phyloP scores from a whole-genome alignment of 2,113 vertebrate species.

The Loxodonta africana region DNA sequence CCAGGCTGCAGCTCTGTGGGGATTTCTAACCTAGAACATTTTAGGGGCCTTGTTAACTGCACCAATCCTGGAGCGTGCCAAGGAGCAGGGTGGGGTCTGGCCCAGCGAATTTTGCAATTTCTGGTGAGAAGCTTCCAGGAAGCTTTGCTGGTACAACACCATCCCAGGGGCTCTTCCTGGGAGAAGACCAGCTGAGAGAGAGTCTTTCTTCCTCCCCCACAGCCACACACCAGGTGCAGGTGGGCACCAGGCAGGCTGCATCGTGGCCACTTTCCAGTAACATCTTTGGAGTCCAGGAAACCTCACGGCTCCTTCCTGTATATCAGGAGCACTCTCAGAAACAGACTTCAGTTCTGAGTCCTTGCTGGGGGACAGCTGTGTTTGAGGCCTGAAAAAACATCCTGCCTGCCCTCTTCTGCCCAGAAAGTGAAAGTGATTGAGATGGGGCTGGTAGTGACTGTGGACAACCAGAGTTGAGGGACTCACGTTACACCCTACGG shows the following conservation, averaged over 20 bases:
- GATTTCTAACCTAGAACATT: background rate
- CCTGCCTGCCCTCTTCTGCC: background rate
- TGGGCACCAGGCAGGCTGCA: background rate
- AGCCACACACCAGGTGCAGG: background rate
- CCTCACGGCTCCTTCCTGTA: background rate
- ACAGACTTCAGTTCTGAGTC: background rate
- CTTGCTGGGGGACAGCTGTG: background rate
- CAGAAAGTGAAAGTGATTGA: background rate
- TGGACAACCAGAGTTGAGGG: background rate
- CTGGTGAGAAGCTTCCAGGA: background rate
- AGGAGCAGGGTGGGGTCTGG: background rate
- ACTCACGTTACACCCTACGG: background rate
- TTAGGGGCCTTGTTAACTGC: too few relatives aligned
- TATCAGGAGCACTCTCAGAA: background rate
- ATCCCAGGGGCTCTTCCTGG: background rate
- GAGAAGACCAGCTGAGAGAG: background rate
- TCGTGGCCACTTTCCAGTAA: background rate
- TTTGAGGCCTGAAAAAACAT: background rate
- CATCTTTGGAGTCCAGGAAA: background rate
- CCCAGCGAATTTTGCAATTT: background rate
- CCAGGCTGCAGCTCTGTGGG: accelerated
- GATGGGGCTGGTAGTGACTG: background rate
- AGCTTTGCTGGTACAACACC: background rate
- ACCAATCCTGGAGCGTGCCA: accelerated
- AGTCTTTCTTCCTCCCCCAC: accelerated